A percentile compares a stretch with the other conserved stretches of the same genome.
Conservation (phyloP, 2,888 invertebrate species). For the Nysson spinosus region DNA sequence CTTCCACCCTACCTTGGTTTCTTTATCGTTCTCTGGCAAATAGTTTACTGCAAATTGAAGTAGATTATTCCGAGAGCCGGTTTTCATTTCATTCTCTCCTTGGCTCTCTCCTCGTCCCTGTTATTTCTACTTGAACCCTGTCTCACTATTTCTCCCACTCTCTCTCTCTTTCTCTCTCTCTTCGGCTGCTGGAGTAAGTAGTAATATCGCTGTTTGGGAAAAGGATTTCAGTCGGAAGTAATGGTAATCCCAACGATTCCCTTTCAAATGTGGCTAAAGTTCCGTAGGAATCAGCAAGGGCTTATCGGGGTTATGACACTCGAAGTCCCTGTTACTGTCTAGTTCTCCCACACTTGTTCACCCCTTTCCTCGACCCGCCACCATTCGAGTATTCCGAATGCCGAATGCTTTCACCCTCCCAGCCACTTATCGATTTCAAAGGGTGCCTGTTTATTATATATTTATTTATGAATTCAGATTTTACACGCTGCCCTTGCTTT, state of each 20-base stretch:
- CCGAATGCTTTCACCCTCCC: background rate
- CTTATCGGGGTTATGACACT: conserved; percentile 73
- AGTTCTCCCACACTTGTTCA: conserved; percentile 21
- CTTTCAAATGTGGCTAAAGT: conserved; percentile 67
- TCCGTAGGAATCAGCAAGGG: conserved; percentile 67
- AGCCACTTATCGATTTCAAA: conserved; percentile 27
- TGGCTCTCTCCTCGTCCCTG: background rate
- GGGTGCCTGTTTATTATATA: conserved; percentile 25
- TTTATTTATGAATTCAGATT: conserved; percentile 34
- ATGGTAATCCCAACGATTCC: conserved; percentile 73
- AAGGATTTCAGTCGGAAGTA: conserved; percentile 71
- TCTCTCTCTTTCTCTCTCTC: background rate
- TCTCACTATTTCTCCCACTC: too few relatives aligned
- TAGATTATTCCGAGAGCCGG: conserved; percentile 68
- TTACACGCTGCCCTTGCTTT: conserved; percentile 2
- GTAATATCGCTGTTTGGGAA: conserved; percentile 63
- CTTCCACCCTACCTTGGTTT: conserved; percentile 12
- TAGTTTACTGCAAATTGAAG: conserved; percentile 74
- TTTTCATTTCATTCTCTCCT: conserved; percentile 52
- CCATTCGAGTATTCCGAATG: background rate
- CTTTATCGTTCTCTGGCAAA: conserved; percentile 42
- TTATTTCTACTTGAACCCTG: too few relatives aligned
- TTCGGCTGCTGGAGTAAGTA: conserved; percentile 25
- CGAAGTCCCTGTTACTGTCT: conserved; percentile 46
- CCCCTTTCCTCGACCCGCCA: background rate